Evolutionary conservation across 2,113 vertebrate species (phyloP).

Genomic region (Carassius carassius): DNA sequence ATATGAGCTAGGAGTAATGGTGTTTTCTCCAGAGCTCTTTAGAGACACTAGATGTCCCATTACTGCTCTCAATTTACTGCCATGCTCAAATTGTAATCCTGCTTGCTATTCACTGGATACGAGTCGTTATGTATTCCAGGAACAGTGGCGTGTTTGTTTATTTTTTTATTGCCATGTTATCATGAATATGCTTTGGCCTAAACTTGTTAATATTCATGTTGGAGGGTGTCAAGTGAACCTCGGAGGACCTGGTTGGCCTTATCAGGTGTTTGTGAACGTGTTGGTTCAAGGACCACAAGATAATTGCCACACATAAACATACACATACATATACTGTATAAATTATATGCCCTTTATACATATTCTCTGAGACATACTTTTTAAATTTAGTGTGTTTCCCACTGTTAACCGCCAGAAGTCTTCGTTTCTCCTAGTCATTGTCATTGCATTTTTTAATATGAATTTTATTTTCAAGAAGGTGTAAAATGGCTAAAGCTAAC

Average conservation of each 20-base stretch:
- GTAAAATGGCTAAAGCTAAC: not conserved
- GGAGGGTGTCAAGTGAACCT: conserved; percentile 11
- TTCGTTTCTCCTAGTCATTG: not conserved
- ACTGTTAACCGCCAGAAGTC: not conserved
- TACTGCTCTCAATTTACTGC: conserved; percentile 4
- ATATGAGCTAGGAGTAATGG: conserved; percentile 19
- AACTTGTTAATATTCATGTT: conserved; percentile 42
- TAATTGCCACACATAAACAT: not conserved
- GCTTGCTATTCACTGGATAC: not conserved
- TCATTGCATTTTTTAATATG: not conserved
- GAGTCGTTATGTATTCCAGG: not conserved
- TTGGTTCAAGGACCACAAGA: not conserved
- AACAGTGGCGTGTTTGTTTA: conserved; percentile 11
- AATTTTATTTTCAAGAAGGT: not conserved
- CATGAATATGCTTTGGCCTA: not conserved
- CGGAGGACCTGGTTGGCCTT: not conserved
- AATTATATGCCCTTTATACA: not conserved
- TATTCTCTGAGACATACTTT: not conserved
- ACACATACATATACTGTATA: not conserved
- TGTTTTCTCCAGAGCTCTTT: conserved; percentile 12
- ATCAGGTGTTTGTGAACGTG: conserved; percentile 23
- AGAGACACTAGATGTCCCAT: not conserved
- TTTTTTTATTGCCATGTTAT: conserved; percentile 12
- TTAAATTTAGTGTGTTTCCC: not conserved
- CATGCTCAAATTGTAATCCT: not conserved